These are phyloP conservation scores for Vanacampus margaritifer DNA, from an alignment of 2,113 vertebrate species.

Conservation along the genomic window DNA sequence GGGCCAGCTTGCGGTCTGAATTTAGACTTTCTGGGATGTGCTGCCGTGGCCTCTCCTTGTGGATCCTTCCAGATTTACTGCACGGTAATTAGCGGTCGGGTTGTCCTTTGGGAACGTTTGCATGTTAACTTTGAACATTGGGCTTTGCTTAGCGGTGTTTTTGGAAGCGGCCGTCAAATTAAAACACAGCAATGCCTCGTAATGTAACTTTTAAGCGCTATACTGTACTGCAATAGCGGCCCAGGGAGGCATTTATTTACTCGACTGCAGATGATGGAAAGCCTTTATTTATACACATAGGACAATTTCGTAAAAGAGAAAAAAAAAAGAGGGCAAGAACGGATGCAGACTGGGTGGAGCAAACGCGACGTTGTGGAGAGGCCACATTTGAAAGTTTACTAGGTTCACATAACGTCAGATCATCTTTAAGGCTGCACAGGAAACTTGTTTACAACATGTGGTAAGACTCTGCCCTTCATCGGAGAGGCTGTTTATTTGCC, in stretches of 20 bases:
- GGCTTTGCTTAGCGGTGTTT: neutral
- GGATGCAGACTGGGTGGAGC: neutral
- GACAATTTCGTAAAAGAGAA: neutral
- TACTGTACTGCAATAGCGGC: neutral
- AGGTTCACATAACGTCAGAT: neutral
- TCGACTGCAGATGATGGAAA: neutral
- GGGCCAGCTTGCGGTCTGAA: slow-evolving; percentile 10
- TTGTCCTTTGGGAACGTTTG: slow-evolving; percentile 6
- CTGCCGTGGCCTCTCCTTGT: slow-evolving; percentile 64
- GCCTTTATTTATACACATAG: neutral
- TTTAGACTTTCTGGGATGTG: slow-evolving; percentile 49
- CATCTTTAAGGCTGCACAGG: neutral
- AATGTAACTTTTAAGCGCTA: neutral
- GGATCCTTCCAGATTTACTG: slow-evolving; percentile 64
- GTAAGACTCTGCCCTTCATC: neutral
- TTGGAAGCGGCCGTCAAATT: neutral
- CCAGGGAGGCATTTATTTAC: neutral
- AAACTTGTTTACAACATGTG: neutral
- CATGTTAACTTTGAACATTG: slow-evolving; percentile 2
- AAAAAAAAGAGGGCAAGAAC: neutral
- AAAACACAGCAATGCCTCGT: neutral
- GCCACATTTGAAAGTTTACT: neutral
- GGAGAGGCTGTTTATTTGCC: neutral
- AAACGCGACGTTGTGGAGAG: neutral
- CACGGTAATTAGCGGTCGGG: slow-evolving; percentile 54